Percentiles rank a stretch among this genome's conserved stretches.
Conservation (phyloP, 2,113 vertebrate species). For the Mustelus asterias region DNA sequence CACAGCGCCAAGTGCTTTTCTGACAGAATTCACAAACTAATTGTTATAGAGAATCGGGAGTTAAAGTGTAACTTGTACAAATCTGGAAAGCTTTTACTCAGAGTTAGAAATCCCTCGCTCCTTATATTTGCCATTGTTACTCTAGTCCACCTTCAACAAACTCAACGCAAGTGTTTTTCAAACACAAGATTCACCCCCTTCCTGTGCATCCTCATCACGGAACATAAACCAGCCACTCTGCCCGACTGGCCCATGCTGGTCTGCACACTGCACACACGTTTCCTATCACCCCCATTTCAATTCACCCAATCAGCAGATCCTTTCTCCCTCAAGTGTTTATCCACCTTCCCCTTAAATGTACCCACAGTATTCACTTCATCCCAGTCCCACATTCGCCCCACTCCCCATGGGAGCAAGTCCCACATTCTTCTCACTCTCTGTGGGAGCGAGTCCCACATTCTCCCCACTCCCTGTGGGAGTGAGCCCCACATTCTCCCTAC, state of each 20-base stretch:
- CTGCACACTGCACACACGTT: background rate
- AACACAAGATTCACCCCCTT: no score
- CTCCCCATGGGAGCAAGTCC: no score
- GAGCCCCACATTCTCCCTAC: no score
- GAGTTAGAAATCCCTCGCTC: background rate
- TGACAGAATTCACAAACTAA: background rate
- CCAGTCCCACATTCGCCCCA: background rate
- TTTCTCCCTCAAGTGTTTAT: background rate
- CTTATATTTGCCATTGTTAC: no score
- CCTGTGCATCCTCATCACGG: background rate
- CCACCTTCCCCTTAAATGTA: background rate
- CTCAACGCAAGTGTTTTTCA: background rate
- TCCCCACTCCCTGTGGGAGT: background rate
- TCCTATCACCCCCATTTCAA: background rate
- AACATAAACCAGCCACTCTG: background rate
- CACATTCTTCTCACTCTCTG: no score
- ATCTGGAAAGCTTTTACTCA: background rate
- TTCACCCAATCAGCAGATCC: background rate
- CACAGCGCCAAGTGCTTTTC: background rate
- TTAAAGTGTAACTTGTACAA: no score
- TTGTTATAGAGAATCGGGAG: no score
- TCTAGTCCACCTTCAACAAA: background rate
- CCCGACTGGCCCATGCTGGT: background rate
- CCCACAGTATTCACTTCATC: background rate
- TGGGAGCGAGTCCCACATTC: background rate